These are phyloP conservation scores for Ahaetulla prasina DNA, from an alignment of 2,113 vertebrate species.

Conservation along the genomic window DNA sequence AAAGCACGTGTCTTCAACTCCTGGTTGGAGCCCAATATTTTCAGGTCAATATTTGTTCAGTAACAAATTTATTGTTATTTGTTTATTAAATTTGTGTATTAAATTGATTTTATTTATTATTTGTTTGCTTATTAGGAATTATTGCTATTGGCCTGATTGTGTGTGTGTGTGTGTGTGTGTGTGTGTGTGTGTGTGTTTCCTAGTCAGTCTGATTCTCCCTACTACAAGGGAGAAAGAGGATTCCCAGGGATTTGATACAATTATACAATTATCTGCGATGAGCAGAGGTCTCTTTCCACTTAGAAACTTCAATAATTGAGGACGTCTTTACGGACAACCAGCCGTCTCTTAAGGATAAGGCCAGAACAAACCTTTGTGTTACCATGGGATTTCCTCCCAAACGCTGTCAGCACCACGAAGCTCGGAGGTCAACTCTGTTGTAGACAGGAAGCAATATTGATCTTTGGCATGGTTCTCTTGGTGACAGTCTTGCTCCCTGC, in stretches of 20 bases:
- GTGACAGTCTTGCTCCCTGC: neutral
- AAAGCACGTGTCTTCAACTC: neutral
- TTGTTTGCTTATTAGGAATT: neutral
- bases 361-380: neutral
- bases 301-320: neutral
- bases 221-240: neutral
- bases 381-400: no score
- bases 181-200: neutral
- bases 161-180: no score
- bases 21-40: neutral
- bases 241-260: neutral
- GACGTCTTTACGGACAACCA: neutral
- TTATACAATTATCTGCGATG: neutral
- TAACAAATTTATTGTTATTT: neutral
- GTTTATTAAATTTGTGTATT: neutral
- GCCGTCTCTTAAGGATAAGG: neutral
- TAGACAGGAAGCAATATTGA: neutral
- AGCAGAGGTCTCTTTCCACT: neutral
- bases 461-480: neutral
- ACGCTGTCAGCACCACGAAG: neutral
- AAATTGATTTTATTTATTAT: neutral
- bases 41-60: neutral
- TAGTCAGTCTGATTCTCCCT: neutral
- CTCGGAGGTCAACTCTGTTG: neutral
- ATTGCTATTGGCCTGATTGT: neutral